A percentile compares a stretch with the other conserved stretches of the same genome.
phyloP scores from a whole-genome alignment of 2,797 vertebrate species.

The Dermochelys coriacea region DNA sequence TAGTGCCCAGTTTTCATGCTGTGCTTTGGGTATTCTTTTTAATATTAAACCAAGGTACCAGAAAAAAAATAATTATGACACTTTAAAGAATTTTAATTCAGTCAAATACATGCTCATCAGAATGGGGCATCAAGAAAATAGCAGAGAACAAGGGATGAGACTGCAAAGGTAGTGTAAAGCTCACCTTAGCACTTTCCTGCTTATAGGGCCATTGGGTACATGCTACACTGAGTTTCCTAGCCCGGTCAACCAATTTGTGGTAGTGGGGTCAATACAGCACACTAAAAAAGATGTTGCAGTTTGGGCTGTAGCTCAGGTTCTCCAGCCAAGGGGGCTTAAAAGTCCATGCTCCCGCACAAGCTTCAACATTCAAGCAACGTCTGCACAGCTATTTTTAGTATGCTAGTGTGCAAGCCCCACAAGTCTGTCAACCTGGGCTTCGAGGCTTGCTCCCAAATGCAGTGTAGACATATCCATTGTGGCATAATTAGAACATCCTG shows the following conservation, averaged over 20 bases:
- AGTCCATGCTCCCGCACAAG: too few species aligned
- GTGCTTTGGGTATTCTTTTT: neutral
- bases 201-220: neutral
- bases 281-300: neutral
- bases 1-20: neutral
- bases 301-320: neutral
- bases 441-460: neutral
- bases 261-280: neutral
- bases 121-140: neutral
- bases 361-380: too few species aligned
- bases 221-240: neutral
- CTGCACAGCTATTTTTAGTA: too few species aligned
- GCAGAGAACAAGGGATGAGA: neutral
- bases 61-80: neutral
- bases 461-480: neutral
- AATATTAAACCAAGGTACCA: neutral
- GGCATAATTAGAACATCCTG: accelerated
- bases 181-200: neutral
- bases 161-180: neutral
- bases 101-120: neutral
- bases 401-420: too few species aligned
- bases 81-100: neutral
- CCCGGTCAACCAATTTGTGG: neutral
- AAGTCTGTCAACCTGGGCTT: neutral
- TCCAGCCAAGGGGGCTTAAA: too few species aligned